phyloP scores from a whole-genome alignment of 2,797 vertebrate genomes.

The Linurgus olivaceus region DNA sequence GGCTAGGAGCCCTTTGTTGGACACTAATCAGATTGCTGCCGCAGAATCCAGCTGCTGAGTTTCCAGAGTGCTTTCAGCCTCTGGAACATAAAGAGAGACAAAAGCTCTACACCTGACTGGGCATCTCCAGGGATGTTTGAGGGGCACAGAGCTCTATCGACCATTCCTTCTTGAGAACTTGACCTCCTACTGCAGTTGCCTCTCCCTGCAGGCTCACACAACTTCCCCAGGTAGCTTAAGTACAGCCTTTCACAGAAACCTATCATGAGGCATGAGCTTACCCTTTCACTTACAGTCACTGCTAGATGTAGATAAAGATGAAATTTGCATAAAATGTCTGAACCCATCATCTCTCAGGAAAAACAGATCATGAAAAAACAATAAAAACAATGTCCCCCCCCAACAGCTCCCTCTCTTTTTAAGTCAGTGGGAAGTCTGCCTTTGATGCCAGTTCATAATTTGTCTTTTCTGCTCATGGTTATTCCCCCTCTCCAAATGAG shows the following conservation, averaged over 20 bases:
- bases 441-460: background rate
- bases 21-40: constrained; percentile 23
- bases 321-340: background rate
- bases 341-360: background rate
- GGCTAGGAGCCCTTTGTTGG: constrained; percentile 48
- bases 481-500: background rate
- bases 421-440: background rate
- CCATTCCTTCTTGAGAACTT: background rate
- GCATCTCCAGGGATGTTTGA: constrained; percentile 13
- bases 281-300: background rate
- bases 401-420: background rate
- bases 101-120: background rate
- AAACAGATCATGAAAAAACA: background rate
- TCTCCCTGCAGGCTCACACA: background rate
- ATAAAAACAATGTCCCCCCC: background rate
- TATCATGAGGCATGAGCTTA: background rate
- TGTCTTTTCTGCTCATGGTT: background rate
- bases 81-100: background rate
- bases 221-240: background rate
- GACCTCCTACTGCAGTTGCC: background rate
- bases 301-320: background rate
- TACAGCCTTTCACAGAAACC: background rate
- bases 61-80: background rate
- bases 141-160: background rate
- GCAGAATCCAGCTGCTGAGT: constrained; percentile 35